Percentiles rank a stretch among this genome's conserved stretches.
Evolutionary conservation across 2,888 invertebrate species (phyloP).

Genomic region (Acronicta leporina): DNA sequence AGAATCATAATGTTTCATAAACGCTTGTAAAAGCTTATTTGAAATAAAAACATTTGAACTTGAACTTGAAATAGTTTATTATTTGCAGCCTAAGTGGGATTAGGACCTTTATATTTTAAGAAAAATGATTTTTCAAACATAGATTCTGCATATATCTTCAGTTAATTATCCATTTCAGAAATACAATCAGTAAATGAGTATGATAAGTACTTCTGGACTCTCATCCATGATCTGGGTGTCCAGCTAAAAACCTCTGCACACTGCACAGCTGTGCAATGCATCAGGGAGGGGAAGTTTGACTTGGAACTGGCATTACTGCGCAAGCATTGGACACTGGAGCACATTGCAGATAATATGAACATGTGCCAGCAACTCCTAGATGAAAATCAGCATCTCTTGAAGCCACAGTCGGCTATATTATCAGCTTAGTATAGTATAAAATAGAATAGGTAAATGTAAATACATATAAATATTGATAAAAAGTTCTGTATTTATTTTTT

Average conservation of each 20-base stretch:
- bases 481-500: constrained; percentile 6
- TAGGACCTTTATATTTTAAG: too few species aligned
- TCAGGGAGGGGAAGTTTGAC: constrained; percentile 94
- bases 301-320: constrained; percentile 93
- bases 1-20: too few species aligned
- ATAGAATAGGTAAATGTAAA: constrained; percentile 29
- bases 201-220: constrained; percentile 92
- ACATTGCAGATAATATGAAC: constrained; percentile 91
- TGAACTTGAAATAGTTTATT: too few species aligned
- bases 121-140: too few species aligned
- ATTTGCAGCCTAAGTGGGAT: too few species aligned
- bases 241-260: constrained; percentile 94
- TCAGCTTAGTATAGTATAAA: constrained; percentile 50
- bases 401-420: constrained; percentile 75
- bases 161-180: constrained; percentile 88
- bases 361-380: constrained; percentile 87
- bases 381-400: constrained; percentile 81
- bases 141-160: too few species aligned
- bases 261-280: constrained; percentile 94
- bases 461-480: constrained; percentile 13
- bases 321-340: constrained; percentile 94
- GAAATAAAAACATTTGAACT: too few species aligned
- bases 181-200: constrained; percentile 96
- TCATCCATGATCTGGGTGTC: constrained; percentile 96
- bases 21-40: too few species aligned